phyloP scores from a whole-genome alignment of 2,113 vertebrate genomes.

The Corythaeola cristata region DNA sequence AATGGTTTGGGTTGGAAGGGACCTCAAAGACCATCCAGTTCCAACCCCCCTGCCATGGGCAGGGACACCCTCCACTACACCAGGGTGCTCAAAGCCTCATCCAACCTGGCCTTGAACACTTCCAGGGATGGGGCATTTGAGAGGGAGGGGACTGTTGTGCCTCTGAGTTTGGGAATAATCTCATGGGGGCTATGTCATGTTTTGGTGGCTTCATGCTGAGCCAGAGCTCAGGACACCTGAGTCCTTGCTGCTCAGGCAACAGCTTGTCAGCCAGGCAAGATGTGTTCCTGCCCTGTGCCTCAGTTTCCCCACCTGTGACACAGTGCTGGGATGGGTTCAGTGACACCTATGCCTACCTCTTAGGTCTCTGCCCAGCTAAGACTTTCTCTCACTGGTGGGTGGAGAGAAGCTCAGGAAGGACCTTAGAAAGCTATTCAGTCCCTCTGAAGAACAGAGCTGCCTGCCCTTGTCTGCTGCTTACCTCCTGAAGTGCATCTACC shows the following conservation, averaged over 20 bases:
- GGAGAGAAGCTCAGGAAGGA: neutral
- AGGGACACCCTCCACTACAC: too few relatives aligned
- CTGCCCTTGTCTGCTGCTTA: neutral
- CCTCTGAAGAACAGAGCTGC: neutral
- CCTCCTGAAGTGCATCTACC: neutral
- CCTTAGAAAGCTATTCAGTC: neutral
- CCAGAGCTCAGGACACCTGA: neutral
- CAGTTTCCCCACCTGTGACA: neutral
- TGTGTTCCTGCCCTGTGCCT: neutral
- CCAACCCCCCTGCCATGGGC: too few relatives aligned
- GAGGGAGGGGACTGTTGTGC: neutral
- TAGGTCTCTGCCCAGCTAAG: neutral
- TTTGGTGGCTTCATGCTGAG: neutral
- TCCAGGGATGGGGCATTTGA: too few relatives aligned
- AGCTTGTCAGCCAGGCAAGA: neutral
- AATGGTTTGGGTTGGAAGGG: too few relatives aligned
- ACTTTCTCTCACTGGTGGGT: neutral
- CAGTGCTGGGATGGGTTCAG: neutral
- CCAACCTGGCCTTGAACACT: too few relatives aligned
- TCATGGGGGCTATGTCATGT: rapidly evolving
- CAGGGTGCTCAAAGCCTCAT: too few relatives aligned
- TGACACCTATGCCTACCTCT: neutral
- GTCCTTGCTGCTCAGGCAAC: neutral
- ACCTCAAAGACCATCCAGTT: too few relatives aligned
- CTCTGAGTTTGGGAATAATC: neutral